Evolutionary conservation across 2,888 invertebrate genomes (phyloP).

Genomic region (Pristionchus japonicus): DNA sequence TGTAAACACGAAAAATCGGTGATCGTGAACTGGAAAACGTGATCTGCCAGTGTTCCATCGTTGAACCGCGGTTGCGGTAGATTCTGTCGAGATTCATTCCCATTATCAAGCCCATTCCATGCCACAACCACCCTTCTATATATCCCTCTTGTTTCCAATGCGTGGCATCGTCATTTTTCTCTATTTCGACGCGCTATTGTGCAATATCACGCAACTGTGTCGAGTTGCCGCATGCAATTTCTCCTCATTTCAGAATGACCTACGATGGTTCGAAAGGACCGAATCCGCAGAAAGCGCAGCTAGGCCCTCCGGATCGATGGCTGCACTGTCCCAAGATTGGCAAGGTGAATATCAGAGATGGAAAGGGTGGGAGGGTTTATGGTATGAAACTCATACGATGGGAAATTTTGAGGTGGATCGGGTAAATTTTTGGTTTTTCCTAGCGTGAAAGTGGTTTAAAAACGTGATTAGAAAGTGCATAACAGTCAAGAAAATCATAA

Average conservation of each 20-base stretch:
- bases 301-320: conserved; percentile 77
- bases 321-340: conserved; percentile 78
- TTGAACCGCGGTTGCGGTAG: conserved; percentile 16
- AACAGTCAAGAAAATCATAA: too few species aligned
- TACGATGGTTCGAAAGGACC: conserved; percentile 52
- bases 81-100: neutral
- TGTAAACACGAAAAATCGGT: neutral
- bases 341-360: conserved; percentile 74
- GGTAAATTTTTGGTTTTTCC: too few species aligned
- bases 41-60: neutral
- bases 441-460: too few species aligned
- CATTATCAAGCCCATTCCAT: neutral
- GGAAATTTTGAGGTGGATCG: too few species aligned
- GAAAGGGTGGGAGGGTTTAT: too few species aligned
- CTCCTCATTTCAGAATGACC: neutral
- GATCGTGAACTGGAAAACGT: neutral
- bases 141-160: neutral
- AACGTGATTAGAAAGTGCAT: too few species aligned
- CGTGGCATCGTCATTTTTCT: neutral
- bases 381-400: too few species aligned
- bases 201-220: neutral
- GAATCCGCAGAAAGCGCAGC: conserved; percentile 59
- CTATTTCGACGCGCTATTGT: neutral
- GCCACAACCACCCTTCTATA: neutral
- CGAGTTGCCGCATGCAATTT: neutral